Base-by-base conservation (phyloP, 2,888 invertebrate species). In the Linnaemya tessellans region DNA sequence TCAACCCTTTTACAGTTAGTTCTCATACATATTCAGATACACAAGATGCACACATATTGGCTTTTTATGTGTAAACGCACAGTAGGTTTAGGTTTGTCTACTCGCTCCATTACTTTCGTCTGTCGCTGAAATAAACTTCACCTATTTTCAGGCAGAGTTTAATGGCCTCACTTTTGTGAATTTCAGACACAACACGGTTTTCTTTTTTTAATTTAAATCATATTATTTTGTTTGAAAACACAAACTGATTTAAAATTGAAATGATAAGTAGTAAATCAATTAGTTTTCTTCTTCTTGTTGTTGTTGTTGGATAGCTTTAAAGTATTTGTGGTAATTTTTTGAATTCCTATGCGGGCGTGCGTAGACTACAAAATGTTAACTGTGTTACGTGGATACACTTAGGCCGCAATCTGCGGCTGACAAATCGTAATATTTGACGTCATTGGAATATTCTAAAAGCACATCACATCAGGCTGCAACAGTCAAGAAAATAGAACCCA, bases 131-230 rank as follows among this genome's bases (percentile, higher is more conserved):
- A 70, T 62, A 15, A 43, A 20, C 58, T 84, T 84, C 65, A 77
- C 75, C 80, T 84, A 80, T 84, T 84, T 84, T 71, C 67, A 67
- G 67, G 10, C 43, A 74, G 60, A 70, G 84, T 84, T 80, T 71
- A 77, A 80, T 75, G 80, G 58, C 75, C 84, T 74, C 58, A 64
- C 54, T 74, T 46, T 46, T 49, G 11, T 35, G 0, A 13, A 41
- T 18, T 64, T 49, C 18, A 46, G 60, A 65, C 41, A 65, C 11
- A 64, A 49, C 4, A 49, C 8, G n/a, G 4, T n/a, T 49, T 18
- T 20, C 18, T 20, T 15, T 20, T 30, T 22, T 46, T 1, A 58
- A 30, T 30, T 30, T 2, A 7, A 58, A 58, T 22, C 13, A 1
- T 38, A 60, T 62, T 41, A 5, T 22, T 62, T 35, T 30, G 30